Evolutionary conservation across 2,797 vertebrate species (phyloP), one percentile per base, ranked within the genome.

Genomic region (Mormyrops boulengeri): DNA sequence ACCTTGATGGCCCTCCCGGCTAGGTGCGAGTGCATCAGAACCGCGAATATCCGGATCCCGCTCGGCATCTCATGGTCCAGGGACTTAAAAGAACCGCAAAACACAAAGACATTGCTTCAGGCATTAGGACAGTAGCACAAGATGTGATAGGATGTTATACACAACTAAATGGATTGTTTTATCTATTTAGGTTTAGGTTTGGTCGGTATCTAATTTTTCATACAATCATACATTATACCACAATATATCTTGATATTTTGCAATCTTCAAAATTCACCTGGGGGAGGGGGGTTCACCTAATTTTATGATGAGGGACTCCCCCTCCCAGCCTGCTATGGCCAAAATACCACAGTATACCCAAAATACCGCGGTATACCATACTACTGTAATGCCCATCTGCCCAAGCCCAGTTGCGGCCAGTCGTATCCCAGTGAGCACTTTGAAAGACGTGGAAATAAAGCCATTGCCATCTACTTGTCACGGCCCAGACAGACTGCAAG

Each of bases 21-120:
- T 89, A 97, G 95, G 91, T 98, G 97, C 47, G 97, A 96, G 0
- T 98, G 97, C 66, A 97, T 96, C 62, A 98, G 95, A 5, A 97
- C 96, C 0, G 96, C 96, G 92, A 98, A 97, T 41, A 98, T 96
- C 0, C 95, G 94, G 89, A 98, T 95, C 44, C 97, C 97, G 69
- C 94, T 91, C 44, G 97, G 96, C 91, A 95, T 96, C 92, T 97
- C 97, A 1, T 95, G 94, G 88, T 94, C 95, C 88, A 97, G 92
- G 91, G 97, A 96, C 97, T 97, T 91, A 1, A 47, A 0, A 89
- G 69, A 73, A 57, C 93, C 88, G 89, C 4, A 89, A 50, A 52
- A 73, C 19, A n/a, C 38, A 4, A 60, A 26, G 26, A 26, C 26
- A 19, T 34, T 12, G 34, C 60, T 44, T 22, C 47, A 55, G 53